Percentiles rank a stretch among this genome's conserved stretches.
phyloP scores from a whole-genome alignment of 2,888 invertebrate genomes.

The Stenolophus ochropezus region DNA sequence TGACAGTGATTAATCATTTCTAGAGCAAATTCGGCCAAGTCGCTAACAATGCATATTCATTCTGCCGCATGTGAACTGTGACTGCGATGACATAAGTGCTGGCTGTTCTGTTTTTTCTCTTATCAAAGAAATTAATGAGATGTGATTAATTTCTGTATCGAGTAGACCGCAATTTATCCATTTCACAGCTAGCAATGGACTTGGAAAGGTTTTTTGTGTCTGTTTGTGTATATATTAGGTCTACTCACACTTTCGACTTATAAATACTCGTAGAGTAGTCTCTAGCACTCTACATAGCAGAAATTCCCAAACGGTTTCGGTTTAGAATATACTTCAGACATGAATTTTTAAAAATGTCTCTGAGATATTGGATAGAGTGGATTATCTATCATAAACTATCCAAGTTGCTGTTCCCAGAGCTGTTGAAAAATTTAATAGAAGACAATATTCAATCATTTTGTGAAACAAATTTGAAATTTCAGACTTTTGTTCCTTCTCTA shows the following conservation, averaged over 20 bases:
- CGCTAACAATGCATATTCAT: conserved; percentile 50
- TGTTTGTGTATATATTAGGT: conserved; percentile 17
- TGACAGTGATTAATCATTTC: conserved; percentile 53
- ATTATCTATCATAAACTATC: background rate
- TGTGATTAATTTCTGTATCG: conserved; percentile 46
- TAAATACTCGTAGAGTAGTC: conserved; percentile 39
- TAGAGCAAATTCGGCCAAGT: conserved; percentile 32
- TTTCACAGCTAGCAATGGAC: conserved; percentile 35
- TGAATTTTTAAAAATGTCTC: background rate
- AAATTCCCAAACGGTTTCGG: background rate
- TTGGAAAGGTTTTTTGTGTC: conserved; percentile 8
- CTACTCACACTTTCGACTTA: conserved; percentile 53
- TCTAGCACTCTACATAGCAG: conserved; percentile 2
- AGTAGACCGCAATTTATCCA: conserved; percentile 27
- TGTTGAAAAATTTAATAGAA: background rate
- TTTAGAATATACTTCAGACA: background rate
- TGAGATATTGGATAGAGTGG: background rate
- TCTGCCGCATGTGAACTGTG: conserved; percentile 5
- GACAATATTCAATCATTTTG: background rate
- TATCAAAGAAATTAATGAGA: conserved; percentile 43
- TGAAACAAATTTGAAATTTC: too few relatives aligned
- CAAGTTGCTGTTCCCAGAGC: background rate
- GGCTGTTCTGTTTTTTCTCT: conserved; percentile 18
- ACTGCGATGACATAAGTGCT: conserved; percentile 57
- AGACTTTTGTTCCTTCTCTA: too few relatives aligned